These are phyloP conservation scores for Crambe crambe DNA, from an alignment of 37 sponge, comb jelly and placozoan species.

Conservation along the genomic window DNA sequence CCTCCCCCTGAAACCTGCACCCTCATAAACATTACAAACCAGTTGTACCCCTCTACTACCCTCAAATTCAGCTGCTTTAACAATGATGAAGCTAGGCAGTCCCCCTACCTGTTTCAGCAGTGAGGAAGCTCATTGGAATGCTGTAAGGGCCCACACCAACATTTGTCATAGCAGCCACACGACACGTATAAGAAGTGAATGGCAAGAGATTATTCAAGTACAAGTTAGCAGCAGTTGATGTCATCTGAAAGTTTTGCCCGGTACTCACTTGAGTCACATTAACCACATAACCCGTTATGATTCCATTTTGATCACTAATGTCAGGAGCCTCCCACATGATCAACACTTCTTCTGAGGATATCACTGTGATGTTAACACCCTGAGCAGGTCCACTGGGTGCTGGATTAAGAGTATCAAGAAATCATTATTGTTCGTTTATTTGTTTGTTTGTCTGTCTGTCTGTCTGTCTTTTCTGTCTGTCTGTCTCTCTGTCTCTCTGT, in stretches of 20 bases:
- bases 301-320: constrained; percentile 39
- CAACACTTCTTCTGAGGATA: neutral
- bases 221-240: neutral
- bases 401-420: neutral
- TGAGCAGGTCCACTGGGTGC: constrained; percentile 19
- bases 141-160: constrained; percentile 30
- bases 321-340: constrained; percentile 16
- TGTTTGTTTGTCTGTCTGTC: no score
- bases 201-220: constrained; percentile 4
- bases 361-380: neutral
- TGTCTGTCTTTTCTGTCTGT: no score
- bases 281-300: constrained; percentile 12
- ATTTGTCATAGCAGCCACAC: constrained; percentile 25
- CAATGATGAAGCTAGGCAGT: neutral
- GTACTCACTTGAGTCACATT: neutral
- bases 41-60: no score
- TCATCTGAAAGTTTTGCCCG: constrained; percentile 5
- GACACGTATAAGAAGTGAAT: constrained; percentile 17
- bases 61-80: no score
- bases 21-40: neutral
- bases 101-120: constrained; percentile 20
- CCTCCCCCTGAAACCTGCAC: neutral
- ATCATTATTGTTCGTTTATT: no score
- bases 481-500: no score
- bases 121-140: constrained; percentile 4